Evolutionary conservation across 1,140 invertebrate genomes (phyloP), one percentile per base, ranked within the genome.

Genomic region (Batillaria attramentaria): DNA sequence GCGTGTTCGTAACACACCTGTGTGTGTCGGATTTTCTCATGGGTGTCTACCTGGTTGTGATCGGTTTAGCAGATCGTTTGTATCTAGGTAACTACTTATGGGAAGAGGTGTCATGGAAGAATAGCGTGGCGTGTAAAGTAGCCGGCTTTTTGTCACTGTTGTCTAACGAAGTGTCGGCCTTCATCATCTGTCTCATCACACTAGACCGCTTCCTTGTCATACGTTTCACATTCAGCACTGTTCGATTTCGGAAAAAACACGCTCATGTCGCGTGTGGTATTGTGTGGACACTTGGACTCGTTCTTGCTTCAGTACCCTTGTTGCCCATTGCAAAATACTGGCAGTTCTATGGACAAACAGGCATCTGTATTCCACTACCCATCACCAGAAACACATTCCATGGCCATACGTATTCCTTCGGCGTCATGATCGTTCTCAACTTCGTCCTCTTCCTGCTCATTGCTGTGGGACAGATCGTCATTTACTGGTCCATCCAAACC

Each of bases 11-110:
- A 20, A 79, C 80, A 31, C 87, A 86, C 81, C 77, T 89, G 28
- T 81, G 78, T n/a, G 24, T 85, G 4, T 83, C 87, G 3, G 88
- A 89, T 69, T 81, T 89, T 35, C 68, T 88, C 5, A 89, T 89
- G 88, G 87, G 88, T 3, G 69, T 89, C 5, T 89, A 89, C 72
- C 37, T 89, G 57, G 31, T 86, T 16, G 84, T 87, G 24, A 88
- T 89, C 37, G 88, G 84, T 18, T 60, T 76, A 37, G 76, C 50
- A n/a, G 79, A 81, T 68, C 33, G 60, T 8, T 31, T 24, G 3
- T 78, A 72, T 37, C 77, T 84, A 42, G 87, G 84, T 16, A 50
- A 46, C 35, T 89, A 89, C 73, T 72, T 85, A 13, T 79, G 76
- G 60, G 74, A 85, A 73, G 86, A 85, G 18, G 35, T 79, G 0